Conservation (phyloP, 64 coral and sea anemone species). For the Pocillopora verrucosa region DNA sequence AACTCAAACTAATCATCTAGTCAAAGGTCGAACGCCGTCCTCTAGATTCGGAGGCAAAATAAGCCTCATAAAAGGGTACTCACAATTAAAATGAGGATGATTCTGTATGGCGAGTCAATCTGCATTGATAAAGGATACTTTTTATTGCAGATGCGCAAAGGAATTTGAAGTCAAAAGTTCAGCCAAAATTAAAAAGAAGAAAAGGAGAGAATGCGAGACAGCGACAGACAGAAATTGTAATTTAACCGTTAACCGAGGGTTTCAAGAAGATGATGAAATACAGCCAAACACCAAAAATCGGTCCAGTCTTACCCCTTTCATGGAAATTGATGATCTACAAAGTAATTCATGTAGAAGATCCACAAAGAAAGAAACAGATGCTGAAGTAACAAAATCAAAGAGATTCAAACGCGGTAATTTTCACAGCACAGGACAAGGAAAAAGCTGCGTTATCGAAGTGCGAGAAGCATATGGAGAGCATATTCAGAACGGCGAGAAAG, state of each 20-base stretch:
- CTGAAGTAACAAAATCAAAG: background rate
- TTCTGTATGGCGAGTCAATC: no score
- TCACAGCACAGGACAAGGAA: background rate
- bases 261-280: constrained; percentile 2
- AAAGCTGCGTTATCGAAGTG: background rate
- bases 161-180: constrained; percentile 22
- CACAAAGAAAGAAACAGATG: background rate
- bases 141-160: constrained; percentile 4
- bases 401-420: background rate
- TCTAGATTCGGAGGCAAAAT: no score
- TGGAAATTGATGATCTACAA: background rate
- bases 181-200: constrained; percentile 10
- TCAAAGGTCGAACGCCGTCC: no score
- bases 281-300: background rate
- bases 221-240: background rate
- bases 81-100: no score
- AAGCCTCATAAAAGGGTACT: no score
- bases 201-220: background rate
- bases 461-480: background rate
- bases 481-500: no score
- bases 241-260: background rate
- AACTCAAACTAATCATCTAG: no score
- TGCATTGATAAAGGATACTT: background rate
- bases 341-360: background rate
- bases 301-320: background rate